Conservation (phyloP, 2,888 invertebrate genomes). For the Serripes groenlandicus region DNA sequence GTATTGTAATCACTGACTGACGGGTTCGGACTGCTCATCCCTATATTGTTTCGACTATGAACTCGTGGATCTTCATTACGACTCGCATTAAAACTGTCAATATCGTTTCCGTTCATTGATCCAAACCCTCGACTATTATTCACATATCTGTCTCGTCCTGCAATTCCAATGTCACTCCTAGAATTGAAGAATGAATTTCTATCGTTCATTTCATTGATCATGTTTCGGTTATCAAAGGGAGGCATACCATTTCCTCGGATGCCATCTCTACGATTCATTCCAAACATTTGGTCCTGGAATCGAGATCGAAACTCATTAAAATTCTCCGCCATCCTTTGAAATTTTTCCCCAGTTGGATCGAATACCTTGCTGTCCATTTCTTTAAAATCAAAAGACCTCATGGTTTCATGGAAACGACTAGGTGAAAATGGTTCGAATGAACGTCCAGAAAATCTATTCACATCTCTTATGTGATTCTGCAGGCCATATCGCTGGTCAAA, state of each 20-base stretch:
- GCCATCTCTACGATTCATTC: conserved; percentile 49
- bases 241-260: conserved; percentile 43
- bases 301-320: conserved; percentile 63
- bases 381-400: conserved; percentile 61
- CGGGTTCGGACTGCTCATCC: conserved; percentile 49
- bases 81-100: conserved; percentile 45
- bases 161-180: conserved; percentile 41
- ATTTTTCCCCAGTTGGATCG: conserved; percentile 59
- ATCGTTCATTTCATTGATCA: conserved; percentile 57
- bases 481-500: conserved; percentile 65
- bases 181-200: conserved; percentile 52
- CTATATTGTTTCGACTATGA: conserved; percentile 54
- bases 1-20: conserved; percentile 39
- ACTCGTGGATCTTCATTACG: conserved; percentile 51
- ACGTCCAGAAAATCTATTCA: conserved; percentile 54
- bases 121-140: conserved; percentile 46
- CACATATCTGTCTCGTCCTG: conserved; percentile 46
- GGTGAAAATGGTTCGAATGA: conserved; percentile 67
- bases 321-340: conserved; percentile 69
- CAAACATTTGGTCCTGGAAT: conserved; percentile 62
- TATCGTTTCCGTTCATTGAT: conserved; percentile 50
- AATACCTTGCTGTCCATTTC: conserved; percentile 53
- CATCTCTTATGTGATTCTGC: conserved; percentile 60
- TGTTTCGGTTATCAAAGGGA: conserved; percentile 51
- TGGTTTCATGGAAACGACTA: conserved; percentile 55